Base-by-base conservation (phyloP, 2,113 vertebrate species). In the Glareola pratincola region DNA sequence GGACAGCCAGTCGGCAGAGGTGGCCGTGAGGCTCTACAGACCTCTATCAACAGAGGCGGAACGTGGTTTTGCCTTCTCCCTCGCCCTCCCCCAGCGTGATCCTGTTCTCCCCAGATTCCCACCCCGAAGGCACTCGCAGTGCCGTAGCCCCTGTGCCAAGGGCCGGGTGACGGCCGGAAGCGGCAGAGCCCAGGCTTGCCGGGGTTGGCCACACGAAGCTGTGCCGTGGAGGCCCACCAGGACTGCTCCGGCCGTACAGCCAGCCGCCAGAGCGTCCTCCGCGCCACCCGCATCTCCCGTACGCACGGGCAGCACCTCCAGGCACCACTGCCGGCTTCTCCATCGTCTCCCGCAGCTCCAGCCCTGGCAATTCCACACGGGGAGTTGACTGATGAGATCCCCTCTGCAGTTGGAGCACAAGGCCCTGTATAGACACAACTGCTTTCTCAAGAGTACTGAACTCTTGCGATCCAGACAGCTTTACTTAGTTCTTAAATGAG, bases 51-150 rank as follows among this genome's bases (percentile, higher is more conserved):
- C 22, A 45, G 43, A 72, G 22, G 7, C 20, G 12, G 26, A 56
- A 36, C 27, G 24, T 12, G 56, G 1, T 30, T 56, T 71, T 48
- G n/a, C 21, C 43, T 32, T 43, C 36, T 29, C 48, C 23, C 10
- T 79, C 19, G 39, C 36, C 41, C 84, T 59, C 30, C 45, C 24
- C 21, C 37, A 43, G 8, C 3, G 1, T 2, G 18, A 43, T 1
- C 14, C 30, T 14, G 36, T 24, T 34, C 26, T 47, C 34, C 73
- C 51, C 37, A 13, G 22, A 18, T 29, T 41, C 41, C 48, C 41
- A 7, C 11, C 12, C 41, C 5, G 29, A 29, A 20, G 1, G 1
- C 15, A 7, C 9, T 5, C 16, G 2, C 26, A 1, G 0, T 26
- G n/a, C 41, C 2, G 14, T 2, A 15, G 10, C 37, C 10, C 37